Percentiles rank a stretch among this genome's conserved stretches.
phyloP scores from a whole-genome alignment of 2,797 vertebrate species.

The Schizopygopsis pylzovi region DNA sequence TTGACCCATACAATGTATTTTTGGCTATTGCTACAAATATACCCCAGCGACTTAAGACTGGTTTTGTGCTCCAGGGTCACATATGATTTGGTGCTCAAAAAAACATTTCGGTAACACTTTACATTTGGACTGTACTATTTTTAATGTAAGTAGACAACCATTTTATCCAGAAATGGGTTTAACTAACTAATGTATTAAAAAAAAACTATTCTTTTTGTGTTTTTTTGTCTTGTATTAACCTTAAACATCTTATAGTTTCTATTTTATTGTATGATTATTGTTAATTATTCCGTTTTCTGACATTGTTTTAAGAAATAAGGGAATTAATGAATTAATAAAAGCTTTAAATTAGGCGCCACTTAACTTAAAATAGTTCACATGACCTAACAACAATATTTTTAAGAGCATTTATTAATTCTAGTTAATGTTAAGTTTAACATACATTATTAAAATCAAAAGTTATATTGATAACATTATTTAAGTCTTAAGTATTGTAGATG shows the following conservation, averaged over 20 bases:
- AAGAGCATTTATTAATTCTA: not conserved
- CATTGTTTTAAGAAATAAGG: no score
- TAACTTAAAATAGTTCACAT: not conserved
- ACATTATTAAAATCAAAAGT: not conserved
- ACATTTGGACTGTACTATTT: not conserved
- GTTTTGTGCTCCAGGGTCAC: no score
- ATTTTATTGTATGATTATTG: not conserved
- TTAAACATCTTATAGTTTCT: not conserved
- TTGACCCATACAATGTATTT: no score
- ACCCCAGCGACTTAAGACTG: no score
- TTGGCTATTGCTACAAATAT: no score
- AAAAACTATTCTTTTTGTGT: not conserved
- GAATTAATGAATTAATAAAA: no score
- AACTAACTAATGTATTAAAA: not conserved
- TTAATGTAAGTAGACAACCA: not conserved
- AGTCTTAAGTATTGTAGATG: not conserved
- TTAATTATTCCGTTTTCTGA: not conserved
- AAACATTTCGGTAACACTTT: not conserved
- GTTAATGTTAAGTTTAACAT: not conserved
- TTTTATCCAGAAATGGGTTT: not conserved
- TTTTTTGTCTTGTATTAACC: not conserved
- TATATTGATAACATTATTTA: not conserved
- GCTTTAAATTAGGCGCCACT: not conserved
- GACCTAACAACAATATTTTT: not conserved
- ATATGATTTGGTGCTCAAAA: not conserved